Conservation (phyloP, 2,113 vertebrate genomes). For the Plectropomus leopardus region DNA sequence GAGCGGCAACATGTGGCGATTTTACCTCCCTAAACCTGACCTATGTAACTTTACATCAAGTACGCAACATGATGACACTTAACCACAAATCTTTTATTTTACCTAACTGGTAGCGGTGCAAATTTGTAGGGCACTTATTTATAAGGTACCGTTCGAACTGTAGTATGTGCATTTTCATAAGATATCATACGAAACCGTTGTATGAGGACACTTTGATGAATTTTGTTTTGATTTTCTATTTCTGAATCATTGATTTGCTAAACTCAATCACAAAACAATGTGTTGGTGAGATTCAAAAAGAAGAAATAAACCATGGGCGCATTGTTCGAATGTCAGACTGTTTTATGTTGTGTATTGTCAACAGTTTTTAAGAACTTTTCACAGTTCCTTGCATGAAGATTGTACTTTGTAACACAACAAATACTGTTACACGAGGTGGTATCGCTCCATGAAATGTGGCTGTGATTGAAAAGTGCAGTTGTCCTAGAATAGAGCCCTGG, state of each 20-base stretch:
- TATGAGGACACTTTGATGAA: background rate
- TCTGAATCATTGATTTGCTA: conserved; percentile 4
- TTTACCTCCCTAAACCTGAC: too few species aligned
- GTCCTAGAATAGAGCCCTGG: conserved; percentile 24
- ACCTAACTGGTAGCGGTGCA: too few species aligned
- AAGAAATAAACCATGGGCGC: conserved; percentile 12
- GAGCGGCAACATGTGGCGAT: too few species aligned
- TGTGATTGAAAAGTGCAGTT: conserved; percentile 17
- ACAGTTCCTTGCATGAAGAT: conserved; percentile 52
- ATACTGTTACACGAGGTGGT: conserved; percentile 21
- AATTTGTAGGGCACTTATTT: too few species aligned
- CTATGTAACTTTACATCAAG: too few species aligned
- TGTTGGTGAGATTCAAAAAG: conserved; percentile 9
- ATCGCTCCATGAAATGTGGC: background rate
- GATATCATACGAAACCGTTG: too few species aligned
- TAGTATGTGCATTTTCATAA: background rate
- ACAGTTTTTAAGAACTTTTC: conserved; percentile 16
- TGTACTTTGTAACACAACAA: conserved; percentile 27
- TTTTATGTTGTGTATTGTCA: conserved; percentile 27
- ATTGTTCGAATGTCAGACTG: conserved; percentile 50
- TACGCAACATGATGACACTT: too few species aligned
- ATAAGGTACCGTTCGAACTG: too few species aligned
- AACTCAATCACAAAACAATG: conserved; percentile 6
- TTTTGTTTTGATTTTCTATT: conserved; percentile 28
- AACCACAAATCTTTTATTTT: too few species aligned